Base-by-base conservation (phyloP, 1,140 invertebrate genomes). In the Lithobius niger region DNA sequence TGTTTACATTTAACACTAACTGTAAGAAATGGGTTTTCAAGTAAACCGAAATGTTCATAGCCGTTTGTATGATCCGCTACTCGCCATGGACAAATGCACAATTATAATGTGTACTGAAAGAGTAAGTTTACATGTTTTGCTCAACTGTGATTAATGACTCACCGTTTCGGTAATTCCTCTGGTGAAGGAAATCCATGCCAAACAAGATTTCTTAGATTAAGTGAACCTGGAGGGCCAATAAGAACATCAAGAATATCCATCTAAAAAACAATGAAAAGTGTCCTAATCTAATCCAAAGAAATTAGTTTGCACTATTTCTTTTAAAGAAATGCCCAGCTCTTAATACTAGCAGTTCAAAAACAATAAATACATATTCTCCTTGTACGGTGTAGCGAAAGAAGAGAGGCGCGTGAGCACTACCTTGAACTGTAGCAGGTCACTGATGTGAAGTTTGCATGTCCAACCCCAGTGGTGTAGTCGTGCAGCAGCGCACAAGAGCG, bases 101-200 rank as follows among this genome's bases (percentile, higher is more conserved):
- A n/a, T n/a, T n/a, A n/a, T n/a, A n/a, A n/a, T n/a, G n/a, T n/a
- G n/a, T n/a, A n/a, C n/a, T n/a, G n/a, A n/a, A n/a, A n/a, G n/a
- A n/a, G n/a, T n/a, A n/a, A n/a, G n/a, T n/a, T n/a, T n/a, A n/a
- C n/a, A n/a, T n/a, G n/a, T n/a, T n/a, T n/a, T n/a, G n/a, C n/a
- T n/a, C n/a, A n/a, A n/a, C n/a, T n/a, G n/a, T n/a, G n/a, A n/a
- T n/a, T n/a, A n/a, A n/a, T n/a, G n/a, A n/a, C n/a, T n/a, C n/a
- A n/a, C n/a, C n/a, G n/a, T 36, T 36, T 36, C 6, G 44, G 19
- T 22, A 47, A 47, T 47, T 47, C 44, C 10, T 47, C 4, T 22
- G 15, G 44, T 6, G 44, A 13, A 47, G 22, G 15, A 47, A 47
- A 47, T 6, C 44, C 44, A 47, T 47, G 44, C 44, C 44, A 47